These are phyloP conservation scores for Orchesellides sinensis DNA, from an alignment of 2,888 invertebrate genomes.

Conservation along the genomic window DNA sequence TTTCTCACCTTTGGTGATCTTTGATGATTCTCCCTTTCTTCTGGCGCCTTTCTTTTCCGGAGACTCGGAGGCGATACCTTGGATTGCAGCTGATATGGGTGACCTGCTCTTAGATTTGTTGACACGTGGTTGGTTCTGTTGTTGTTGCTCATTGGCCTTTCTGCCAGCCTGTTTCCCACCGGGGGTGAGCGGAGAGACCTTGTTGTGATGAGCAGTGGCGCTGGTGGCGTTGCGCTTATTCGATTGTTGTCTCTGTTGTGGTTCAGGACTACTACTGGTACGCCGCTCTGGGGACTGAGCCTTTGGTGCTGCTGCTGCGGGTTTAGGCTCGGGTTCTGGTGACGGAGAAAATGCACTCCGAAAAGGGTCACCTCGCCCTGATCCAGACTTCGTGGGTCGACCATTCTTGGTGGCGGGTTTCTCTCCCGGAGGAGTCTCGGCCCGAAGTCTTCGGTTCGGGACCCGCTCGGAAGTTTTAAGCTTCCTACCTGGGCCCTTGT, in stretches of 20 bases:
- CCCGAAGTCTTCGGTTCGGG: conserved; percentile 82
- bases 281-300: conserved; percentile 74
- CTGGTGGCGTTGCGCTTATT: conserved; percentile 31
- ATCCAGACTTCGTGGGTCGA: conserved; percentile 73
- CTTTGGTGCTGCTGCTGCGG: too few relatives aligned
- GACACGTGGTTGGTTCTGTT: conserved; percentile 56
- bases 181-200: conserved; percentile 74
- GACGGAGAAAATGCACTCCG: conserved; percentile 70
- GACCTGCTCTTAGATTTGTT: conserved; percentile 37
- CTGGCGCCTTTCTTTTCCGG: conserved; percentile 72
- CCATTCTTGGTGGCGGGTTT: conserved; percentile 79
- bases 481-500: conserved; percentile 85
- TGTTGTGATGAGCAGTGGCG: conserved; percentile 34
- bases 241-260: conserved; percentile 69
- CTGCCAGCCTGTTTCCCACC: conserved; percentile 25
- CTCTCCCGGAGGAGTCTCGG: conserved; percentile 87
- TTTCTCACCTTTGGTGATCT: conserved; percentile 60
- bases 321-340: conserved; percentile 75
- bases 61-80: conserved; percentile 42
- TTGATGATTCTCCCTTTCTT: conserved; percentile 74
- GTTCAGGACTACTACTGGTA: conserved; percentile 46
- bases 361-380: conserved; percentile 72
- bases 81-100: conserved; percentile 31
- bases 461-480: conserved; percentile 90
- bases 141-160: conserved; percentile 70